phyloP scores from a whole-genome alignment of 30 jellyfish, hydroid and myxozoan species.

The Cassiopea andromeda region DNA sequence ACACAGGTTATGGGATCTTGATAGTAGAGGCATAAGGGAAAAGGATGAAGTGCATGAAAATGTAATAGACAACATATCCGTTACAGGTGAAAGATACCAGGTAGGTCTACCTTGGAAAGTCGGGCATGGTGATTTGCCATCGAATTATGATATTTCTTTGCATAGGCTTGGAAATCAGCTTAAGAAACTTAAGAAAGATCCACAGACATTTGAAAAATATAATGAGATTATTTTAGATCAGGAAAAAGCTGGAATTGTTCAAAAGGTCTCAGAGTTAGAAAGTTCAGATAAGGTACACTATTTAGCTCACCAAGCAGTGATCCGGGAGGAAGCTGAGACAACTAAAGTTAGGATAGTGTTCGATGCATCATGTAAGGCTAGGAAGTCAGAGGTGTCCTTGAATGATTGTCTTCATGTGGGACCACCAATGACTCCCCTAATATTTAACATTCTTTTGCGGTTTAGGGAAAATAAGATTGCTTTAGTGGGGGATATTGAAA shows the following conservation, averaged over 20 bases:
- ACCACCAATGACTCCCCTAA: too few relatives aligned
- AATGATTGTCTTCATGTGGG: too few relatives aligned
- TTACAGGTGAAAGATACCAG: conserved; percentile 11
- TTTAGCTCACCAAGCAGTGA: conserved; percentile 10
- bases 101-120: conserved; percentile 13
- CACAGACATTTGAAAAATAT: neutral
- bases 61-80: neutral
- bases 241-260: conserved; percentile 4
- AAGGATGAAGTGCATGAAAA: conserved; percentile 12
- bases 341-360: too few relatives aligned
- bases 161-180: conserved; percentile 1
- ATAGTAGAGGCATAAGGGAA: conserved; percentile 18
- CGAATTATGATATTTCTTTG: conserved; percentile 15
- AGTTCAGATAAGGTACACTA: conserved; percentile 7
- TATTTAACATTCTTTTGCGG: too few relatives aligned
- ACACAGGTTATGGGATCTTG: conserved; percentile 12
- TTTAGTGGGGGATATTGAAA: too few relatives aligned
- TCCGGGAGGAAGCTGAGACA: too few relatives aligned
- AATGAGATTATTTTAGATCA: conserved; percentile 13
- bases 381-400: too few relatives aligned
- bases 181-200: conserved; percentile 4
- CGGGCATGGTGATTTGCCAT: conserved; percentile 15
- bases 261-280: conserved; percentile 3
- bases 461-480: too few relatives aligned
- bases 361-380: too few relatives aligned